Conservation (phyloP, 2,888 invertebrate genomes). For the Athripsodes cinereus region DNA sequence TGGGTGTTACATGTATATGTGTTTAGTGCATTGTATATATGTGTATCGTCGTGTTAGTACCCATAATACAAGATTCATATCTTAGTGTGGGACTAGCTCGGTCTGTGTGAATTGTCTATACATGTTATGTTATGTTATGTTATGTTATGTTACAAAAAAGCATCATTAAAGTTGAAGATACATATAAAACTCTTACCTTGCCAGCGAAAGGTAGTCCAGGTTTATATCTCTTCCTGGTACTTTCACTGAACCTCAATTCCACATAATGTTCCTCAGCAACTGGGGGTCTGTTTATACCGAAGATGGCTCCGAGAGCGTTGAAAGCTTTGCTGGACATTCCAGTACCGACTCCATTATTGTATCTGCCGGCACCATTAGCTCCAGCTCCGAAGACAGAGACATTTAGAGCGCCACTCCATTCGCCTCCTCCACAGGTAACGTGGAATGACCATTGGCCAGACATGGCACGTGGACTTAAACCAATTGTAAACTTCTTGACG, state of each 20-base stretch:
- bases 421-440: conserved; percentile 47
- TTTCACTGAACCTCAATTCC: conserved; percentile 57
- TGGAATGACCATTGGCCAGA: conserved; percentile 56
- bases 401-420: conserved; percentile 51
- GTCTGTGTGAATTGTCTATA: too few relatives aligned
- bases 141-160: too few relatives aligned
- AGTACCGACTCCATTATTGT: conserved; percentile 42
- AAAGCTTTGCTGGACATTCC: conserved; percentile 28
- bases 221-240: conserved; percentile 59
- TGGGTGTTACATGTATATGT: too few relatives aligned
- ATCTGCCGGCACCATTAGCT: conserved; percentile 48
- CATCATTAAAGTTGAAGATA: too few relatives aligned
- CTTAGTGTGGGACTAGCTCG: too few relatives aligned
- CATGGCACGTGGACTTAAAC: conserved; percentile 50
- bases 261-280: conserved; percentile 64
- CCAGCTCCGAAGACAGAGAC: conserved; percentile 44
- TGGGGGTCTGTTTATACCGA: conserved; percentile 49
- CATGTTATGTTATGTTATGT: too few relatives aligned
- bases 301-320: conserved; percentile 34
- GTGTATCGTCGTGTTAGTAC: too few relatives aligned
- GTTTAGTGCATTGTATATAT: too few relatives aligned
- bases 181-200: conserved; percentile 54
- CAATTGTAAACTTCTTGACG: conserved; percentile 51
- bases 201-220: conserved; percentile 62
- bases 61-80: too few relatives aligned